Percentiles rank a stretch among this genome's conserved stretches.
These are phyloP conservation scores for Druon quercuslanigerum DNA, from an alignment of 1,140 invertebrate genomes.

Conservation along the genomic window DNA sequence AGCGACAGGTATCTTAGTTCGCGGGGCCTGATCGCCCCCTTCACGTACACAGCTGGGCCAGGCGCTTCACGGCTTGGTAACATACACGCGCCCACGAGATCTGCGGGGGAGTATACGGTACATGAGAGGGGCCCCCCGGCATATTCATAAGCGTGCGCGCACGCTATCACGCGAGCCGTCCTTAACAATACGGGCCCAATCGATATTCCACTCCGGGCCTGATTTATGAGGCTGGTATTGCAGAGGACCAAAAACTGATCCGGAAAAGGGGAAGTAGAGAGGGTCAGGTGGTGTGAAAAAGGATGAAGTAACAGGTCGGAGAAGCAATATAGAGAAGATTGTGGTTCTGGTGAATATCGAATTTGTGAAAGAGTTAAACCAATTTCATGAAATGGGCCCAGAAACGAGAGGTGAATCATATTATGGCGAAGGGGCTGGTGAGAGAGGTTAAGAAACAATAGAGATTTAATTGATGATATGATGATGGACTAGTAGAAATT, in stretches of 20 bases:
- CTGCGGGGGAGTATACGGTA: slow-evolving; percentile 42
- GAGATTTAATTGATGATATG: no score
- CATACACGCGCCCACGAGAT: slow-evolving; percentile 46
- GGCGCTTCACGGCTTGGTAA: slow-evolving; percentile 43
- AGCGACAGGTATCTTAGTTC: slow-evolving; percentile 66
- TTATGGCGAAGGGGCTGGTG: no score
- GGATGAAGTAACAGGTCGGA: no score
- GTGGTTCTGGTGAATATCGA: no score
- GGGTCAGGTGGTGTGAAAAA: neutral
- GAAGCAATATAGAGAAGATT: no score
- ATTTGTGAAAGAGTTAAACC: no score
- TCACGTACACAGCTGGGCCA: slow-evolving; percentile 45
- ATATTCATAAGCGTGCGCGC: slow-evolving; percentile 50
- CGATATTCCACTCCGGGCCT: slow-evolving; percentile 24
- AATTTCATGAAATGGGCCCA: no score
- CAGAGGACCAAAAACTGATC: slow-evolving; percentile 18
- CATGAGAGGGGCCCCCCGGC: slow-evolving; percentile 47
- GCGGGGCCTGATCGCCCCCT: slow-evolving; percentile 49
- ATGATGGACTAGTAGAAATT: no score
- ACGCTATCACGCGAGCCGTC: slow-evolving; percentile 41
- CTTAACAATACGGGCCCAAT: slow-evolving; percentile 36
- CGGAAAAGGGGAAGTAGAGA: neutral
- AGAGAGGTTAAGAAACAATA: no score
- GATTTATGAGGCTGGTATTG: slow-evolving; percentile 44
- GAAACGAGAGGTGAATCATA: no score